Base-by-base conservation (phyloP, 2,888 invertebrate species). In the Ferrisia virgata region DNA sequence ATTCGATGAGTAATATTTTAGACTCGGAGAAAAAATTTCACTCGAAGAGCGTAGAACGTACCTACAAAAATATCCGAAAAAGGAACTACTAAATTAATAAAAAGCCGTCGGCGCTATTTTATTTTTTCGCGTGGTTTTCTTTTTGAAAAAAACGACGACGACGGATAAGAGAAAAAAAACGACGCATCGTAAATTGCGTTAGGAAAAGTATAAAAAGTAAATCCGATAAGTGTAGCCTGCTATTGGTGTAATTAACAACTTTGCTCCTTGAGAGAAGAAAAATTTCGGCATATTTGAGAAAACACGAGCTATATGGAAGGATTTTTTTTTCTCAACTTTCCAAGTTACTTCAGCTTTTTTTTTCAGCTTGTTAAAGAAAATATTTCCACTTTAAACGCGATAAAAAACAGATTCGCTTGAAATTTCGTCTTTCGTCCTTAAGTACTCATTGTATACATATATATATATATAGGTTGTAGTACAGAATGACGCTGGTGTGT, bases 371-470 rank as follows among this genome's bases (percentile, higher is more conserved):
- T 64, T 28, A 64, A 64, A 15, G 64, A 64, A 64, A 64, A 64
- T 64, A 64, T 64, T 64, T 64, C 15, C 15, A 28, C 28, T 64
- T 64, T 64, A 28, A 64, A 64, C 28, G 28, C 64, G 64, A 64
- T 64, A 64, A 64, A 64, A 64, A 64, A 64, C 64, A 64, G 64
- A 64, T 64, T 64, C 28, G 6, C 64, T 64, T 64, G 64, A 64
- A 64, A 64, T 64, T 64, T 64, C 28, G 64, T 28, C 28, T 64
- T 28, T 64, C 11, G 15, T 11, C 28, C 28, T 5, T 28, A 15
- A 64, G 64, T 64, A 28, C 22, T 2, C 5, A 39, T 5, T 39
- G 11, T 39, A 39, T 11, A 8, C 6, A 39, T n/a, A n/a, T n/a
- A n/a, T n/a, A n/a, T n/a, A n/a, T n/a, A n/a, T 53, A 8, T 13